Conservation (phyloP, 2,888 invertebrate species). For the Hydriomena furcata region DNA sequence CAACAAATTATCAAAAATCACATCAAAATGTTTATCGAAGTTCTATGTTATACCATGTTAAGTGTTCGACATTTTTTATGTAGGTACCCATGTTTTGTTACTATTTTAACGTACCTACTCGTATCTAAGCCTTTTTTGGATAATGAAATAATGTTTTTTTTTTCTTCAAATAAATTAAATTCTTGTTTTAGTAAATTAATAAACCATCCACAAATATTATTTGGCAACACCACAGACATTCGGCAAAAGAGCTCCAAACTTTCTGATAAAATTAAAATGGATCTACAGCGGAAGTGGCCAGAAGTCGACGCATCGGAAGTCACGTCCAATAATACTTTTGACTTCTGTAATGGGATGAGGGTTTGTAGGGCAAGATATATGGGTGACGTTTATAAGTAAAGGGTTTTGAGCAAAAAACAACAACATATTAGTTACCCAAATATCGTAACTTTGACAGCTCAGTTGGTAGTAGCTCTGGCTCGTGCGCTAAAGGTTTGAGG, state of each 20-base stretch:
- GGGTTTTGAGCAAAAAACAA: neutral
- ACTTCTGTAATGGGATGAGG: constrained; percentile 17
- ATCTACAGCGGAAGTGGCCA: constrained; percentile 1
- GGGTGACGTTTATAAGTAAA: neutral
- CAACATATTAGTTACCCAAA: too few relatives aligned
- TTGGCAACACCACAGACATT: neutral
- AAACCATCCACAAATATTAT: neutral
- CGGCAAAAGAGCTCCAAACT: neutral
- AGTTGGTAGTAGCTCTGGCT: too few relatives aligned
- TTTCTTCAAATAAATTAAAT: too few relatives aligned
- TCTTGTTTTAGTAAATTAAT: neutral
- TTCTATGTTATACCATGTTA: too few relatives aligned
- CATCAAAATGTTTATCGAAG: too few relatives aligned
- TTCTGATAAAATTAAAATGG: constrained; percentile 18
- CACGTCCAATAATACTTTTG: constrained; percentile 19
- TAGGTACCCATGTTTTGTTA: too few relatives aligned
- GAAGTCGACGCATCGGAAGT: constrained; percentile 14
- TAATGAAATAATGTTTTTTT: neutral
- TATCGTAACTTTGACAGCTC: too few relatives aligned
- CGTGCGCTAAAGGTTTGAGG: too few relatives aligned
- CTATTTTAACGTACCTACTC: too few relatives aligned
- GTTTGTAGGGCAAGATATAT: constrained; percentile 1
- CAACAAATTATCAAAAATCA: too few relatives aligned
- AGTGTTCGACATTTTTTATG: too few relatives aligned
- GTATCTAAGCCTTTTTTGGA: too few relatives aligned